Evolutionary conservation across 2,797 vertebrate genomes (phyloP), one percentile per base, ranked within the genome.

Genomic region (Rhabdomys pumilio): DNA sequence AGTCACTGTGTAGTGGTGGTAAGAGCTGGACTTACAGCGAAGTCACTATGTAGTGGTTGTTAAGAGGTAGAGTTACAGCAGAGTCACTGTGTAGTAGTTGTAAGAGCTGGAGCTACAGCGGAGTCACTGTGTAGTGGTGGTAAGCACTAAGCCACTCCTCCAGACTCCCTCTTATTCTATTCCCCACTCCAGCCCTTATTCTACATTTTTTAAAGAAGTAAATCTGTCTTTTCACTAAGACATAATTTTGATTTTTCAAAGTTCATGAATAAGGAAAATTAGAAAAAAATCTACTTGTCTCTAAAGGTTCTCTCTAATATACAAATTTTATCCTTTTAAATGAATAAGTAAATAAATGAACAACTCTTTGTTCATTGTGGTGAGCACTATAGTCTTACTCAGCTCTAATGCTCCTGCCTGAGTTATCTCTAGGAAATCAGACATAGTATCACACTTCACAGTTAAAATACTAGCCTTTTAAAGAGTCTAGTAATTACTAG

Each of bases 381-480:
- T 89, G 80, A 89, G 38, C 19, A 92, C 26, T 47, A 50, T 4
- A 73, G 83, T 61, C 17, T 59, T n/a, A 94, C 20, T 63, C 75
- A 85, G 50, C 80, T 41, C 55, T 94, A 61, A 61, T 24, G 38
- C 57, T 87, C 61, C 31, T 67, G 44, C 83, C 63, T 34, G 34
- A n/a, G 31, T 69, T 61, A 83, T n/a, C 14, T 53, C 57, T 88
- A 38, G 85, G 29, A 89, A 55, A 41, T 57, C 50, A 86, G 63
- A 69, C 44, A 86, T 34, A 90, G 59, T 15, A 53, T 72, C 14
- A 76, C 6, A 93, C 12, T 73, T 34, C 82, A 80, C 15, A 82
- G 24, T 79, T 73, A 92, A 92, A 69, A 88, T 86, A 94, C 26
- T 73, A 95, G 72, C 6, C 12, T 17, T 55, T 57, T 24, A 72